These are phyloP conservation scores for Didymodactylos carnosus DNA, from an alignment of 2,888 invertebrate genomes.

Conservation along the genomic window DNA sequence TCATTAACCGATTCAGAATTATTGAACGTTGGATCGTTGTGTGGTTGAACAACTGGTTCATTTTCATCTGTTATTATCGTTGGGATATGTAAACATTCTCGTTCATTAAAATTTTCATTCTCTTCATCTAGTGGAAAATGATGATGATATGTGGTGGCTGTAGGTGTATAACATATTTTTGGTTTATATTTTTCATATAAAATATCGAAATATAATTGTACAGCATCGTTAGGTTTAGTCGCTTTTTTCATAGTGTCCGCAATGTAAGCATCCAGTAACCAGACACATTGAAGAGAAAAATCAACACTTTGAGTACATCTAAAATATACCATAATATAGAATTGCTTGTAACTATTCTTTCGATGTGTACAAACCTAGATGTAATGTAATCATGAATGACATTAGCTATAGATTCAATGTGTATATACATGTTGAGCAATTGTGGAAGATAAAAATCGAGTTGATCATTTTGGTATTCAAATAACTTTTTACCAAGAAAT, in stretches of 20 bases:
- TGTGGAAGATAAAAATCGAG: slow-evolving; percentile 96
- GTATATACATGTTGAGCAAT: slow-evolving; percentile 89
- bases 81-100: too few relatives aligned
- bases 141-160: neutral
- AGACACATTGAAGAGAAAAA: slow-evolving; percentile 82
- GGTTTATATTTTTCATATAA: neutral
- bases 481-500: slow-evolving; percentile 86
- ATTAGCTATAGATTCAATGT: slow-evolving; percentile 70
- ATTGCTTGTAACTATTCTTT: too few relatives aligned
- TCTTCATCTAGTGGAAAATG: neutral
- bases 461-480: slow-evolving; percentile 70
- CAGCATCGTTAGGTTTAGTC: neutral
- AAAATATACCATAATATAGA: slow-evolving; percentile 15
- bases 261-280: slow-evolving; percentile 74
- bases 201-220: neutral
- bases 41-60: too few relatives aligned
- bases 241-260: slow-evolving; percentile 41
- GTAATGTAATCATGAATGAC: slow-evolving; percentile 50
- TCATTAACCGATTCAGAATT: too few relatives aligned
- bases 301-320: slow-evolving; percentile 79
- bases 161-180: neutral
- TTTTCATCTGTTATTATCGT: too few relatives aligned
- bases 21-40: too few relatives aligned
- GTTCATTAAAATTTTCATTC: neutral
- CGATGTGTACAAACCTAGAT: neutral